phyloP scores from a whole-genome alignment of 2,797 vertebrate species.

The Periparus ater region DNA sequence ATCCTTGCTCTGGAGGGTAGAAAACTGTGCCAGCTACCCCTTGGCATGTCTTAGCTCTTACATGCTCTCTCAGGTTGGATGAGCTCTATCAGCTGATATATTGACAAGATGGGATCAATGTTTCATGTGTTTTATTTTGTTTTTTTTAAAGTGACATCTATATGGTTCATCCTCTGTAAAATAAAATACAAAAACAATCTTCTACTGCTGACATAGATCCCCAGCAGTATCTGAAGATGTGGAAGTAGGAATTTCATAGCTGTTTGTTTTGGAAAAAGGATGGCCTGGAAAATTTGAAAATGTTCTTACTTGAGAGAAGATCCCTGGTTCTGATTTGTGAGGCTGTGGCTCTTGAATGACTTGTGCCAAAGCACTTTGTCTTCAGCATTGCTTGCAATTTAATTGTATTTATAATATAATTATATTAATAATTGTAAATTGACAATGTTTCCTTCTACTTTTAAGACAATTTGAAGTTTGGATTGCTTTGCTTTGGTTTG shows the following conservation, averaged over 20 bases:
- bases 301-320: background rate
- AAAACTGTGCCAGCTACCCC: background rate
- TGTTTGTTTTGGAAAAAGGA: background rate
- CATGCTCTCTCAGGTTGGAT: background rate
- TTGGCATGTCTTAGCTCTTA: background rate
- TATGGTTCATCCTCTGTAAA: background rate
- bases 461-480: background rate
- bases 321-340: background rate
- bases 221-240: background rate
- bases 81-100: background rate
- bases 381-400: background rate
- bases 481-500: rapidly evolving
- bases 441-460: background rate
- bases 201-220: background rate
- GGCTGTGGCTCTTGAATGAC: background rate
- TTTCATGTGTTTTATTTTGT: background rate
- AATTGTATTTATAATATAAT: too few species aligned
- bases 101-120: background rate
- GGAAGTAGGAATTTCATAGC: background rate
- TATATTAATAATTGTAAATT: background rate
- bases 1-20: background rate
- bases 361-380: background rate
- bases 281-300: background rate
- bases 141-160: background rate
- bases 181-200: background rate